phyloP scores from a whole-genome alignment of 2,113 vertebrate species.

The Dolichotis patagonum region DNA sequence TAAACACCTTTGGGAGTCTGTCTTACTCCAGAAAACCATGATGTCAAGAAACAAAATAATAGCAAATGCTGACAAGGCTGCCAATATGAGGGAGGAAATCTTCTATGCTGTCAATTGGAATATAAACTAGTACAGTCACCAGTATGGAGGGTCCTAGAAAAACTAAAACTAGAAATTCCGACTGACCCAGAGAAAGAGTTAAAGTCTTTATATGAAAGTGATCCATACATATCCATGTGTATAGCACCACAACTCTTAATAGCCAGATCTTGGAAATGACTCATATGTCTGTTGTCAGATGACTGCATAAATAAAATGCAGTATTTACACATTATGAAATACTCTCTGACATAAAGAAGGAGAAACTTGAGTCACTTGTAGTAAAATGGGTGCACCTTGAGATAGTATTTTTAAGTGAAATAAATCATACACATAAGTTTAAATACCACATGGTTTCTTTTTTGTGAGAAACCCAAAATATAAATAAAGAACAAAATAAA shows the following conservation, averaged over 20 bases:
- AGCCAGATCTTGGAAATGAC: not conserved
- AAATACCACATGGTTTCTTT: not conserved
- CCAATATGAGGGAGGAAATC: not conserved
- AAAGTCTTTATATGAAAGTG: not conserved
- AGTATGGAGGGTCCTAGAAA: not conserved
- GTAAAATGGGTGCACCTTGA: not conserved
- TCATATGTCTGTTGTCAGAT: not conserved
- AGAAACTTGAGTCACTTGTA: not conserved
- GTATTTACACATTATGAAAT: not conserved
- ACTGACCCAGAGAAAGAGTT: not conserved
- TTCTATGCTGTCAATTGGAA: not conserved
- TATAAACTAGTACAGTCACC: not conserved
- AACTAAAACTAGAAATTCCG: not conserved
- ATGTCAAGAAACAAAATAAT: not conserved
- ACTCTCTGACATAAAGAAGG: not conserved
- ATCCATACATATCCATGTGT: not conserved
- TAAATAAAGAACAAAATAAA: not conserved
- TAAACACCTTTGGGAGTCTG: not conserved
- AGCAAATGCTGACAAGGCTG: not conserved
- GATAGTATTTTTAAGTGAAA: not conserved
- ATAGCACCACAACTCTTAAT: not conserved
- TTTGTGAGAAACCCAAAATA: not conserved
- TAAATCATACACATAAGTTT: not conserved
- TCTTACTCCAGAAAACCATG: not conserved
- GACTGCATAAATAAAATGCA: not conserved